These are phyloP conservation scores for Anoplius nigerrimus DNA, from an alignment of 2,888 invertebrate genomes.

Conservation along the genomic window DNA sequence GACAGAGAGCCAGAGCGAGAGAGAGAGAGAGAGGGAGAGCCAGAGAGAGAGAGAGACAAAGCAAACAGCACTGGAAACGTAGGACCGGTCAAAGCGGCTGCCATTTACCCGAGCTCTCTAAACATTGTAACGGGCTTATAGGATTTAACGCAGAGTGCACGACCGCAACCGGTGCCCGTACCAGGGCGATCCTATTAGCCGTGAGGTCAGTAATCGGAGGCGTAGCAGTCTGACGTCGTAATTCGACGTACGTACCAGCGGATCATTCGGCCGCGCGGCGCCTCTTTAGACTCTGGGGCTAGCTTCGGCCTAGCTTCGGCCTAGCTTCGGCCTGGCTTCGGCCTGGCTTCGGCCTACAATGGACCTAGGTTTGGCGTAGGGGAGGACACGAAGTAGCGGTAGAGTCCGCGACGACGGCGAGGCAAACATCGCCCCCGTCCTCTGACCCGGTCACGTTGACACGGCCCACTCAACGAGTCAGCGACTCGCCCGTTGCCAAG, in stretches of 20 bases:
- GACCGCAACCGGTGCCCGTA: conserved; percentile 1
- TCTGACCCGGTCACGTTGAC: conserved; percentile 60
- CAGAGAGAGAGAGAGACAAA: no score
- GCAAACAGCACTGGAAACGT: no score
- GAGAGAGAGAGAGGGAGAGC: no score
- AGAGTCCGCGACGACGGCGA: conserved; percentile 20
- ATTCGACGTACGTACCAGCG: no score
- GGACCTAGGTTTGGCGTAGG: not conserved
- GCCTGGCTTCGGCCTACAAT: not conserved
- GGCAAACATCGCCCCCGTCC: conserved; percentile 42
- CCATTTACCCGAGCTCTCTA: not conserved
- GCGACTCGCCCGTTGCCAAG: conserved; percentile 52
- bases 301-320: no score
- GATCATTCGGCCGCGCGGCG: no score
- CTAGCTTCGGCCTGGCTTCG: no score
- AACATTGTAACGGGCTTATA: conserved; percentile 39
- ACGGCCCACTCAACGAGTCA: conserved; percentile 62
- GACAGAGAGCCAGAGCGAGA: no score
- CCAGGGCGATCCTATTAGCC: conserved; percentile 30
- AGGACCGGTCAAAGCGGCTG: no score
- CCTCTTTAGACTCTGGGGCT: no score
- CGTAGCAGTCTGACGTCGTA: not conserved
- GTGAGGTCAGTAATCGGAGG: conserved; percentile 27
- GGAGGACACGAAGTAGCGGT: not conserved
- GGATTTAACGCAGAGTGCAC: conserved; percentile 39